A percentile compares a stretch with the other conserved stretches of the same genome.
Conservation (phyloP, 2,888 invertebrate species). For the Drosophila neutralis region DNA sequence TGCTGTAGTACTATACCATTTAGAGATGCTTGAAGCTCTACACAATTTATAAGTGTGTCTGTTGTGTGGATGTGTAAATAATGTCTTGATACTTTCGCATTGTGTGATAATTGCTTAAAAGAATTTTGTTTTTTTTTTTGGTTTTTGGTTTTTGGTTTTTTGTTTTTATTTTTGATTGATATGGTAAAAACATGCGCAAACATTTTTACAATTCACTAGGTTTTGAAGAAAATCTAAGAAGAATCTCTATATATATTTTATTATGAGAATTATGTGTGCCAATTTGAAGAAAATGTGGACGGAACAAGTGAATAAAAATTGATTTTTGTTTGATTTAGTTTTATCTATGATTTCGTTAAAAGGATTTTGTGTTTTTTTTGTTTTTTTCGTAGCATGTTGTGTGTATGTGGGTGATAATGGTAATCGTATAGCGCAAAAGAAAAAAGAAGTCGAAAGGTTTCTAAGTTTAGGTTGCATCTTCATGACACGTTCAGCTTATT, state of each 20-base stretch:
- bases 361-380: conserved; percentile 9
- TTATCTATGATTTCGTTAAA: conserved; percentile 4
- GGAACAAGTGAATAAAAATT: conserved; percentile 45
- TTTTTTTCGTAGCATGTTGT: conserved; percentile 13
- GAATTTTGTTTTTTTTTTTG: conserved; percentile 3
- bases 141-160: background rate
- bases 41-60: conserved; percentile 30
- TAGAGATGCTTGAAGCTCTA: conserved; percentile 61
- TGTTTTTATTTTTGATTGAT: conserved; percentile 38
- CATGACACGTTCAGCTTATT: conserved; percentile 33
- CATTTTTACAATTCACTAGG: conserved; percentile 73
- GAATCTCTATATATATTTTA: conserved; percentile 45
- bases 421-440: conserved; percentile 29
- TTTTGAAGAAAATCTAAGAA: conserved; percentile 65
- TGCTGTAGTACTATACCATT: conserved; percentile 50
- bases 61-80: conserved; percentile 14
- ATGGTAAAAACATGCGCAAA: conserved; percentile 71
- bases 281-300: conserved; percentile 54
- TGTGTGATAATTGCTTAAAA: conserved; percentile 30
- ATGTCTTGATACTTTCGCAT: conserved; percentile 48
- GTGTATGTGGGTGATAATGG: conserved; percentile 24
- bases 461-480: conserved; percentile 31
- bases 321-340: conserved; percentile 11
- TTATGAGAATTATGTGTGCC: conserved; percentile 56
- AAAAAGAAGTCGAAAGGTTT: conserved; percentile 12